Conservation (phyloP, 2,797 vertebrate genomes). For the Coregonus ussuriensis region DNA sequence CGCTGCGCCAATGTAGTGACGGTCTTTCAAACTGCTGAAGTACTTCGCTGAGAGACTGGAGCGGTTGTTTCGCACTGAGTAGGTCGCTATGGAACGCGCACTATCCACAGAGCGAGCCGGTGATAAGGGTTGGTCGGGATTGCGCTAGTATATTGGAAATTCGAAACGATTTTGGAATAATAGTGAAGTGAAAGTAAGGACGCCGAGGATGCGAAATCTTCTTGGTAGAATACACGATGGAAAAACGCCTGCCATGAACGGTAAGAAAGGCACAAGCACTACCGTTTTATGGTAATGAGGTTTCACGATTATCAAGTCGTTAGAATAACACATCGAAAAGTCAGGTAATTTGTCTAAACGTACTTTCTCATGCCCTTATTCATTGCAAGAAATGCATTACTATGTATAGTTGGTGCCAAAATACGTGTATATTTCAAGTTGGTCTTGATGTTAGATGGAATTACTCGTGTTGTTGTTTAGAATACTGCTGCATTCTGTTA, state of each 20-base stretch:
- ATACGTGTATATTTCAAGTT: not conserved
- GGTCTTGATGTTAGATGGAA: not conserved
- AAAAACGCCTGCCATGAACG: slow-evolving; percentile 18
- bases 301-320: not conserved
- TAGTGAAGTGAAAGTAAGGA: slow-evolving; percentile 12
- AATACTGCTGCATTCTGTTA: not conserved
- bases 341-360: not conserved
- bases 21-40: not conserved
- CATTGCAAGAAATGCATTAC: not conserved
- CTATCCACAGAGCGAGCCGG: not conserved
- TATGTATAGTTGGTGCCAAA: no score
- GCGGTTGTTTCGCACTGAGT: not conserved
- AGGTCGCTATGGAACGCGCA: not conserved
- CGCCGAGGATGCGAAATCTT: slow-evolving; percentile 21
- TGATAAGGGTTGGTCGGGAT: slow-evolving; percentile 2
- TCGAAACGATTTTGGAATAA: slow-evolving; percentile 36
- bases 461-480: not conserved
- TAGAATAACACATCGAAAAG: not conserved
- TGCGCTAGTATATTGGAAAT: slow-evolving; percentile 30
- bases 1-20: not conserved
- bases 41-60: not conserved
- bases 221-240: not conserved
- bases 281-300: not conserved
- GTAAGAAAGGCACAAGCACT: slow-evolving; percentile 34
- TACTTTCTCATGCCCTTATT: slow-evolving; percentile 3